These are phyloP conservation scores for Danio albolineatus DNA, from an alignment of 2,797 vertebrate species.

Conservation along the genomic window DNA sequence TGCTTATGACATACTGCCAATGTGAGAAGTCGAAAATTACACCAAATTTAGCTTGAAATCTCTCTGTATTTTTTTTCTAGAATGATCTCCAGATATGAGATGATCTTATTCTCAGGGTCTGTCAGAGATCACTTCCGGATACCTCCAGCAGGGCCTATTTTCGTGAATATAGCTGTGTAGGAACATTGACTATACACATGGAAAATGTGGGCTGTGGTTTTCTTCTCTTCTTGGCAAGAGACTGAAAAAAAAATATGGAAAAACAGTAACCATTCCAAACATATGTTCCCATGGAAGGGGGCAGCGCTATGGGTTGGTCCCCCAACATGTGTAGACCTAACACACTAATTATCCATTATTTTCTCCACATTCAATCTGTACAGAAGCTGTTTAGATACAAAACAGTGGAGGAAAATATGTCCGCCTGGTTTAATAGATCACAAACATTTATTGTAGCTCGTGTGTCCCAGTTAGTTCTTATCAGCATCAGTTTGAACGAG, in stretches of 20 bases:
- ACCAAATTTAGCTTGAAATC: background rate
- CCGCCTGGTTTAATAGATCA: slow-evolving; percentile 25
- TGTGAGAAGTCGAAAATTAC: slow-evolving; percentile 14
- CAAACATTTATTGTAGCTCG: slow-evolving; percentile 6
- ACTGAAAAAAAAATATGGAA: slow-evolving; percentile 55
- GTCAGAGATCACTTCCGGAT: slow-evolving; percentile 25
- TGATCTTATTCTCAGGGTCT: background rate
- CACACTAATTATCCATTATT: slow-evolving; percentile 38
- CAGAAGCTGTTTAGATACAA: slow-evolving; percentile 8
- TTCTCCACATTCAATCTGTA: background rate
- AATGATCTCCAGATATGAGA: background rate
- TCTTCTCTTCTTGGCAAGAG: slow-evolving; percentile 63
- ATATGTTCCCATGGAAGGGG: slow-evolving; percentile 58
- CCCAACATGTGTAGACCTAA: slow-evolving; percentile 15
- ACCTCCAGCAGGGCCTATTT: slow-evolving; percentile 25
- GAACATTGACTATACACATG: slow-evolving; percentile 36
- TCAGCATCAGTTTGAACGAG: background rate
- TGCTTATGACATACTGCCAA: background rate
- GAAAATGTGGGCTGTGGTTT: slow-evolving; percentile 53
- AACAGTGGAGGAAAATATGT: slow-evolving; percentile 8
- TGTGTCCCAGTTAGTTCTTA: background rate
- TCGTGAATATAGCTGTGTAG: slow-evolving; percentile 38
- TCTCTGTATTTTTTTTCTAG: background rate
- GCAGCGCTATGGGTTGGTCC: slow-evolving; percentile 10
- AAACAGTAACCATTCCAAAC: slow-evolving; percentile 68